Conservation (phyloP, 2,888 invertebrate genomes). For the Sturmia bella region DNA sequence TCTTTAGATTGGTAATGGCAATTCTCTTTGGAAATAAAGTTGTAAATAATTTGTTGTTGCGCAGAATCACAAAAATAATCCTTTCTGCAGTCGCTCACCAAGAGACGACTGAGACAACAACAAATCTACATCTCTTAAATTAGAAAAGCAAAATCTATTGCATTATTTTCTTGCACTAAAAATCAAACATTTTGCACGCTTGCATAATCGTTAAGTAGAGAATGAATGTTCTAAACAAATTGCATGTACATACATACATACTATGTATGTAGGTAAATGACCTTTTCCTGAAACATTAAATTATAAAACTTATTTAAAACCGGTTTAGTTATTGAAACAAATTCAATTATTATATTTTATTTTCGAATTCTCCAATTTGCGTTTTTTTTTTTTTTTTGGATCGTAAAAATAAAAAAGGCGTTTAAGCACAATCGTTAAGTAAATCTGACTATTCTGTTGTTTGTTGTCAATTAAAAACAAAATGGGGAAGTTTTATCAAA, state of each 20-base stretch:
- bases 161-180: too few relatives aligned
- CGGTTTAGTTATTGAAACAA: conserved; percentile 4
- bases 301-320: not conserved
- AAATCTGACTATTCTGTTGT: not conserved
- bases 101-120: too few relatives aligned
- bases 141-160: too few relatives aligned
- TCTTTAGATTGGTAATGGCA: not conserved
- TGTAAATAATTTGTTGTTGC: not conserved
- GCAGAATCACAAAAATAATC: not conserved
- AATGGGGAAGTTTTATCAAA: conserved; percentile 27
- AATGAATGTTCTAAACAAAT: not conserved
- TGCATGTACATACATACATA: too few relatives aligned
- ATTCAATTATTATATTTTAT: too few relatives aligned
- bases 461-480: not conserved
- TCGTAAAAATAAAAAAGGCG: not conserved
- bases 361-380: too few relatives aligned
- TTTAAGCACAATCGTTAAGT: not conserved
- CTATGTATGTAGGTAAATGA: not conserved
- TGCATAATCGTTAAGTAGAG: conserved; percentile 1
- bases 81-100: not conserved
- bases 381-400: too few relatives aligned
- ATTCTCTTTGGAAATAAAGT: too few relatives aligned
- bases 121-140: not conserved
- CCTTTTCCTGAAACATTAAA: not conserved
- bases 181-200: too few relatives aligned